Conservation (phyloP, 1,140 invertebrate genomes). For the Hycleus phaleratus region DNA sequence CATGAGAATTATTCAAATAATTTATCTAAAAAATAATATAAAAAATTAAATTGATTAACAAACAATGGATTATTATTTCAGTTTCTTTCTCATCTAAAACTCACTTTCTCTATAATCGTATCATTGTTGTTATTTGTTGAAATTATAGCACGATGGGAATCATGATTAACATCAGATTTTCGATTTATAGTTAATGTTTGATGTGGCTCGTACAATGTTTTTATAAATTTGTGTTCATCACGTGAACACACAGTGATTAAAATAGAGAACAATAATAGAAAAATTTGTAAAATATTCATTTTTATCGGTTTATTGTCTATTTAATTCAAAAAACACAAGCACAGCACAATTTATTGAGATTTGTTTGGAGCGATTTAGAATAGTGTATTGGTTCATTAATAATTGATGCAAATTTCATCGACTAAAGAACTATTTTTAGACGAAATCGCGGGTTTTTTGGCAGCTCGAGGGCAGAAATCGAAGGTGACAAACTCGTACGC, state of each 20-base stretch:
- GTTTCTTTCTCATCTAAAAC: too few species aligned
- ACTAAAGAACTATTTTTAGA: too few species aligned
- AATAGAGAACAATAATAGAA: constrained; percentile 10
- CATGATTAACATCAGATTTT: background rate
- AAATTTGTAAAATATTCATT: constrained; percentile 10
- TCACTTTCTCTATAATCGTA: constrained; percentile 4
- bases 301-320: background rate
- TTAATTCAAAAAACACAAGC: background rate
- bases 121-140: background rate
- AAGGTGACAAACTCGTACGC: too few species aligned
- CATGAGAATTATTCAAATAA: constrained; percentile 73
- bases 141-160: background rate
- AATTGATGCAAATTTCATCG: too few species aligned
- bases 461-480: too few species aligned
- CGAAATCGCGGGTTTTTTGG: too few species aligned
- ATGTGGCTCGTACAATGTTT: constrained; percentile 5
- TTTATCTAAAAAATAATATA: constrained; percentile 47
- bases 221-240: constrained; percentile 10
- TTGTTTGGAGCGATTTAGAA: background rate
- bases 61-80: too few species aligned
- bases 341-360: constrained; percentile 5
- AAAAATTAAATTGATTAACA: background rate
- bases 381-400: too few species aligned
- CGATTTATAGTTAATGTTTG: background rate
- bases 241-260: background rate